phyloP scores from a whole-genome alignment of 2,797 vertebrate genomes.

The Fundulus diaphanus region DNA sequence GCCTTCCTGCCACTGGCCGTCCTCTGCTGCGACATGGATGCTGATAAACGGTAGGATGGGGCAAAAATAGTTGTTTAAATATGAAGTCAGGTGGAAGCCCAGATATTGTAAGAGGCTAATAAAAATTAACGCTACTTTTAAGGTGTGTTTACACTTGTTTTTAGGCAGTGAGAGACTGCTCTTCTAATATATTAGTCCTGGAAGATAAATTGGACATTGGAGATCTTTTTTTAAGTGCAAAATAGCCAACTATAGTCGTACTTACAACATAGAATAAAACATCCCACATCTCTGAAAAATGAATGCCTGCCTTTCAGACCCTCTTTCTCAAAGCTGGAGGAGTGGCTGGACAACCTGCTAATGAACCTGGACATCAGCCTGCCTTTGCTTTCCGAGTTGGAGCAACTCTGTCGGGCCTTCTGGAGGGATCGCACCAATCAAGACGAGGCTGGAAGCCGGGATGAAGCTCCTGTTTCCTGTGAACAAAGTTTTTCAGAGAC shows the following conservation, averaged over 20 bases:
- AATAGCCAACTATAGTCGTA: background rate
- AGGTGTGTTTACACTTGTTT: background rate
- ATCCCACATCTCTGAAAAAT: background rate
- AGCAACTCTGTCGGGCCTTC: slow-evolving; percentile 86
- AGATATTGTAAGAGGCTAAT: background rate
- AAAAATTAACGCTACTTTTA: background rate
- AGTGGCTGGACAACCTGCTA: slow-evolving; percentile 90
- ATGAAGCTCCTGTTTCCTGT: background rate
- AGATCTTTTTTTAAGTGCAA: background rate
- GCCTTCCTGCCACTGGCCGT: slow-evolving; percentile 91
- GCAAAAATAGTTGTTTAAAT: background rate
- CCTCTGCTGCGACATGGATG: slow-evolving; percentile 92
- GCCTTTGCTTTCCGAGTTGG: slow-evolving; percentile 89
- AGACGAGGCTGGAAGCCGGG: slow-evolving; percentile 15
- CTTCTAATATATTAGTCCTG: no score
- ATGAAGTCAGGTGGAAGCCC: background rate
- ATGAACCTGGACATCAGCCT: slow-evolving; percentile 91
- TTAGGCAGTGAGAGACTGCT: no score
- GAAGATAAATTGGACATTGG: background rate
- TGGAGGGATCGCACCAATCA: slow-evolving; percentile 80
- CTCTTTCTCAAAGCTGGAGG: slow-evolving; percentile 89
- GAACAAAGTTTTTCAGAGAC: slow-evolving; percentile 15
- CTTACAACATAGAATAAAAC: no score
- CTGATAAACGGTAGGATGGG: slow-evolving; percentile 87
- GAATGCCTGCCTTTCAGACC: slow-evolving; percentile 76